These are phyloP conservation scores for Pseudocheirus occidentalis DNA, from an alignment of 2,797 vertebrate species.

Conservation along the genomic window DNA sequence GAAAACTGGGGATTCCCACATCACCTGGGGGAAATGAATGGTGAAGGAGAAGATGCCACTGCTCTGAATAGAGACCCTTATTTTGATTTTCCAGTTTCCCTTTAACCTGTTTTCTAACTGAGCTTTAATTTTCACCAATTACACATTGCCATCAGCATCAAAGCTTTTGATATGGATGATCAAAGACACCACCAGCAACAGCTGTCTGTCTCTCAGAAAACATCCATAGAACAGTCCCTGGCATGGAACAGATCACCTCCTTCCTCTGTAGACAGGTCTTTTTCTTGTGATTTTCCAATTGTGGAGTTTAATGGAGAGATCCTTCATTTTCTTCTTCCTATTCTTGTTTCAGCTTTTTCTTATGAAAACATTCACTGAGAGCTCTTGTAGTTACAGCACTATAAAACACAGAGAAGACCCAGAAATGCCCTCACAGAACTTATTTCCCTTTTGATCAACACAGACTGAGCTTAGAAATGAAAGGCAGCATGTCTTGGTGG, in stretches of 20 bases:
- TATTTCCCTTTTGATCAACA: not conserved
- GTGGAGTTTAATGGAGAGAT: not conserved
- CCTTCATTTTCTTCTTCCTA: slow-evolving; percentile 17
- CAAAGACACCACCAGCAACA: slow-evolving; percentile 48
- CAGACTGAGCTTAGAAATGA: not conserved
- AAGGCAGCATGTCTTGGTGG: not conserved
- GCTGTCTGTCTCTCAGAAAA: slow-evolving; percentile 40
- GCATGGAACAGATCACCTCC: not conserved
- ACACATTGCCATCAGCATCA: slow-evolving; percentile 50
- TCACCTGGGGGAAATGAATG: not conserved
- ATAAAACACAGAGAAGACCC: not conserved
- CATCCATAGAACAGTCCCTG: not conserved
- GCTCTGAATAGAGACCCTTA: slow-evolving; percentile 10
- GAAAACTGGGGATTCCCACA: not conserved
- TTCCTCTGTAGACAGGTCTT: not conserved
- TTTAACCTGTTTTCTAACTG: slow-evolving; percentile 49
- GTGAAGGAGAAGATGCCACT: not conserved
- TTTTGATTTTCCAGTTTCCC: slow-evolving; percentile 9
- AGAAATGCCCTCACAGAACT: not conserved
- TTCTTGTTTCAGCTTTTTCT: not conserved
- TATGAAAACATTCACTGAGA: not conserved
- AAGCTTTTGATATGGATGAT: slow-evolving; percentile 37
- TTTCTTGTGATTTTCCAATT: slow-evolving; percentile 2
- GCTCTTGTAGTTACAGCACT: too few relatives aligned
- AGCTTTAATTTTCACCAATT: slow-evolving; percentile 61